These are phyloP conservation scores for Drosophila colorata DNA, from an alignment of 2,888 invertebrate species.

Conservation along the genomic window DNA sequence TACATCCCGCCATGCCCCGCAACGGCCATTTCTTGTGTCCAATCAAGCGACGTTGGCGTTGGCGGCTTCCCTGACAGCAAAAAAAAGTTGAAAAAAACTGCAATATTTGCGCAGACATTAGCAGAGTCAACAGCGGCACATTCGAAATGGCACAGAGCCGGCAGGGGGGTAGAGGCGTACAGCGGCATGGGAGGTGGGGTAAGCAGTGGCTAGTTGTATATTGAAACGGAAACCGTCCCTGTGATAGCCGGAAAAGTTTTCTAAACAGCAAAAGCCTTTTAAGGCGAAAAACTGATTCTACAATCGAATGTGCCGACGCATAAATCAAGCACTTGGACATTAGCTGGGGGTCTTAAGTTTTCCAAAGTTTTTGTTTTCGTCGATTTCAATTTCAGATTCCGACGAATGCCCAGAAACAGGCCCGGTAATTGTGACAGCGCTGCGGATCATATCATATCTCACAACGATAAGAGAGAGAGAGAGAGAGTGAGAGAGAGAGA, in stretches of 20 bases:
- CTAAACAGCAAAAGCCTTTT: slow-evolving; percentile 63
- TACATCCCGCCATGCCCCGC: not conserved
- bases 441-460: slow-evolving; percentile 54
- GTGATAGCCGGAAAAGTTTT: slow-evolving; percentile 65
- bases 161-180: not conserved
- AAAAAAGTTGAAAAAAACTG: slow-evolving; percentile 49
- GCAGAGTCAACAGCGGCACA: slow-evolving; percentile 68
- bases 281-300: slow-evolving; percentile 45
- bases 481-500: not conserved
- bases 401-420: slow-evolving; percentile 13
- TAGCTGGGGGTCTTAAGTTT: slow-evolving; percentile 47
- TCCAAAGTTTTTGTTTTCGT: slow-evolving; percentile 19
- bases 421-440: slow-evolving; percentile 37
- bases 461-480: slow-evolving; percentile 19
- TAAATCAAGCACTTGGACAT: slow-evolving; percentile 64
- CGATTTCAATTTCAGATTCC: slow-evolving; percentile 45
- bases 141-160: slow-evolving; percentile 43
- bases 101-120: slow-evolving; percentile 75
- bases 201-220: slow-evolving; percentile 11
- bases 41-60: slow-evolving; percentile 37
- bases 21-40: slow-evolving; percentile 12
- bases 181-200: not conserved
- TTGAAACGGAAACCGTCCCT: slow-evolving; percentile 63
- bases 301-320: slow-evolving; percentile 54
- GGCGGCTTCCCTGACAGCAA: slow-evolving; percentile 42